Evolutionary conservation across 2,888 invertebrate species (phyloP), one percentile per base, ranked within the genome.

Genomic region (Thecophora atra): DNA sequence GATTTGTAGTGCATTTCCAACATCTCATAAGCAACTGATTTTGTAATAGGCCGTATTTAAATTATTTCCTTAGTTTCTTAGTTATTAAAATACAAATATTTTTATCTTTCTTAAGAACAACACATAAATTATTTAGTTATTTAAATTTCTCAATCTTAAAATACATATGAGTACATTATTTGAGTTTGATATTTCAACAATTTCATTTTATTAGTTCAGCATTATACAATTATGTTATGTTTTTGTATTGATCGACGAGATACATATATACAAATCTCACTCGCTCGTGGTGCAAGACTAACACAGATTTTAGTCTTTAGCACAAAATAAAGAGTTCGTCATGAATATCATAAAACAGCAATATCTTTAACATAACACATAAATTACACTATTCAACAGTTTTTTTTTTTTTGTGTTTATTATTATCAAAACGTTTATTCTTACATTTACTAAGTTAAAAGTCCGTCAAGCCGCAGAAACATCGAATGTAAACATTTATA

Each of bases 331-430:
- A 58, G 56, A 58, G 24, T 58, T 44, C 58, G 68, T 56, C 68
- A 68, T 68, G 68, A 68, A 68, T 68, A 58, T 56, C 58, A 68
- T 58, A 44, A 17, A 52, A 66, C 66, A n/a, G n/a, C 28, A 15
- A 54, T 19, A 58, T 44, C 19, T 58, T 58, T 28, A 51, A 58
- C 68, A 58, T n/a, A 60, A 28, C 60, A 56, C 42, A 26, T 37
- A 58, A 30, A 30, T 67, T 67, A 58, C 52, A 24, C 68, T 68
- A 37, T 54, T 67, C 51, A 28, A 47, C 28, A 44, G 24, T 26
- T 60, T 37, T 30, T 17, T 30, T 26, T 30, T 13, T n/a, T n/a
- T n/a, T n/a, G n/a, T 60, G 26, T 28, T 60, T 30, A 28, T 60
- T 26, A 30, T 60, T 17, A 30, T 30, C n/a, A 60, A 28, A 19